Base-by-base conservation (phyloP, 53 echinoderm and acorn worm species). In the Holothuria leucospilota region DNA sequence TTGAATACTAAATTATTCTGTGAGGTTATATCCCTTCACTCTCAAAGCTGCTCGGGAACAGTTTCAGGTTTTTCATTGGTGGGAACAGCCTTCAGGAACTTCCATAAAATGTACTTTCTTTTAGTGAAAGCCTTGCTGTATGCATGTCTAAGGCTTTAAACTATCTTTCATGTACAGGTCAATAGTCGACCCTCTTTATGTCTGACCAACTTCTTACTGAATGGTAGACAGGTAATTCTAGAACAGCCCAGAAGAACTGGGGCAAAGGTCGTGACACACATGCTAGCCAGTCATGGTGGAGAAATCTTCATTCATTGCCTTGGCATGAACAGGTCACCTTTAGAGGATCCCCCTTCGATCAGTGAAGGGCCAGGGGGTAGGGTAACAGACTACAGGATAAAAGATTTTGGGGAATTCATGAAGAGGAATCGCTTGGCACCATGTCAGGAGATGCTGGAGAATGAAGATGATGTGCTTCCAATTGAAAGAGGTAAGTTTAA, bases 261-360 rank as follows among this genome's bases (percentile, higher is more conserved):
- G 56, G 69, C 88, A 39, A 95, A 95, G 85, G 86, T 93, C 59
- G 90, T 95, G 77, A 91, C 98, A 18, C 95, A 98, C 92, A 95
- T 98, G 98, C 85, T 98, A 51, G 95, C 98, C 62, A 98, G 98
- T 73, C 98, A 98, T 40, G 98, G 98, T 12, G 98, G 98, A 5
- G 95, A 98, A 80, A 98, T 98, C 90, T 95, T 90, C 89, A 89
- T 98, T 11, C 98, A 98, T 72, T 88, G 95, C 71, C 78, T 98
- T 46, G 82, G 93, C 16, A 95, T 88, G 30, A 73, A 90, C 4
- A 62, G 98, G 28, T 95, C 98, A 27, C 88, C 88, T 61, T 89
- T 98, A 6, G 98, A 98, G 59, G 98, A 98, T 73, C 98, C 98
- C 13, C 98, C 98, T 14, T 98, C 98, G 29, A 98, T 98, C 90